Base-by-base conservation (phyloP, 2,888 invertebrate species). In the Callyntrura sp. region DNA sequence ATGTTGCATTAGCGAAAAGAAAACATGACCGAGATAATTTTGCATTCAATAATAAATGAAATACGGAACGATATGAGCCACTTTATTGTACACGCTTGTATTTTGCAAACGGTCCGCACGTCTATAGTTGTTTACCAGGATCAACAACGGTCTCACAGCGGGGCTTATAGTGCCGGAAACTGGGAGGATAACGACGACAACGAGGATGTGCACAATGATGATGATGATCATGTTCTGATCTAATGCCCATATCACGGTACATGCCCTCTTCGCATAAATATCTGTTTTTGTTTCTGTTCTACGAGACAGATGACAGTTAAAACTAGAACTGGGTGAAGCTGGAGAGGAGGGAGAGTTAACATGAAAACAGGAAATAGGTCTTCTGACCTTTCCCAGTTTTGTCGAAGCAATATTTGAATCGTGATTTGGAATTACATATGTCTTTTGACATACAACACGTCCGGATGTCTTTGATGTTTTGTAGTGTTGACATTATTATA, bases 201-300 rank as follows among this genome's bases (percentile, higher is more conserved):
- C 55, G 55, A 55, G n/a, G 55, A 62, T 35, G 35, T 35, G 35
- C 35, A 4, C 35, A 6, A 35, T 35, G 35, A n/a, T 62, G 60
- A 62, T 62, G 23, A 8, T 62, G 23, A 9, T 62, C 17, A 55
- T 23, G 23, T n/a, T 25, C 25, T 25, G 62, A 62, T 23, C 62
- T 62, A 23, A 62, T 60, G 60, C 60, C 60, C 51, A 51, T 17
- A 8, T 35, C n/a, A 17, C 60, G 60, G n/a, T 28, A 28, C 51
- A 51, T 51, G 51, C 14, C 65, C 28, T 14, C n/a, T 23, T 0
- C n/a, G 14, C 28, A 6, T 65, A 14, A 60, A 17, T 60, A 60
- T 65, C 35, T 65, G 65, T 65, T 65, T 65, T 65, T 65, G 65
- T 65, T 65, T 65, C 25, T 65, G 14, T 65, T 65, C n/a, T 65